These are phyloP conservation scores for Xenopus petersii DNA, from an alignment of 2,797 vertebrate genomes.

Conservation along the genomic window DNA sequence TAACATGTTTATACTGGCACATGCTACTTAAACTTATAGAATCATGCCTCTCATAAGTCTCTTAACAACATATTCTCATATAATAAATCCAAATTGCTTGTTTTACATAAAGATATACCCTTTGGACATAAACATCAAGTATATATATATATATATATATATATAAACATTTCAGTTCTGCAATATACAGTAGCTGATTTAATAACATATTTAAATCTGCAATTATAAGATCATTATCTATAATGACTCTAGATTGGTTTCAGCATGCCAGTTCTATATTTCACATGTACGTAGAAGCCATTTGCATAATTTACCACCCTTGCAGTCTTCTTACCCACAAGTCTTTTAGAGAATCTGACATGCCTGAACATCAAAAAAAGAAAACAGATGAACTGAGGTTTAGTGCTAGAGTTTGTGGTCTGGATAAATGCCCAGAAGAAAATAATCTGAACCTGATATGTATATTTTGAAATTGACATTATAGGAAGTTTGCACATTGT, in stretches of 20 bases:
- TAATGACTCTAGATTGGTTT: not conserved
- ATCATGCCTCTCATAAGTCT: too few species aligned
- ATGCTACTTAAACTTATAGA: too few species aligned
- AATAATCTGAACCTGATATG: conserved; percentile 52
- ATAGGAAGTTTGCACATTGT: conserved; percentile 51
- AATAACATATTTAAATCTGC: too few species aligned
- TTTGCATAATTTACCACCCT: conserved; percentile 21
- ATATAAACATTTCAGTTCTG: too few species aligned
- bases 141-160: too few species aligned
- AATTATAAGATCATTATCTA: too few species aligned
- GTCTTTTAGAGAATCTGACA: conserved; percentile 41
- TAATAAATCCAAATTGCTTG: too few species aligned
- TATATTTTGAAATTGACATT: conserved; percentile 48
- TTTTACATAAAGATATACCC: too few species aligned
- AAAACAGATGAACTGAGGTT: conserved; percentile 44
- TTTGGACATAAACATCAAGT: too few species aligned
- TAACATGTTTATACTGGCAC: too few species aligned
- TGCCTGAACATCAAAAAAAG: conserved; percentile 44
- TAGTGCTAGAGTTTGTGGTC: conserved; percentile 56
- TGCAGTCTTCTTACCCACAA: not conserved
- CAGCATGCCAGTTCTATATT: not conserved
- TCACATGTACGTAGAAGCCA: not conserved
- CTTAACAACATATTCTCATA: too few species aligned
- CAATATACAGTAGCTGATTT: too few species aligned
- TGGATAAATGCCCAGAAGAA: conserved; percentile 53